phyloP scores from a whole-genome alignment of 2,797 vertebrate species.

The Pygocentrus nattereri region DNA sequence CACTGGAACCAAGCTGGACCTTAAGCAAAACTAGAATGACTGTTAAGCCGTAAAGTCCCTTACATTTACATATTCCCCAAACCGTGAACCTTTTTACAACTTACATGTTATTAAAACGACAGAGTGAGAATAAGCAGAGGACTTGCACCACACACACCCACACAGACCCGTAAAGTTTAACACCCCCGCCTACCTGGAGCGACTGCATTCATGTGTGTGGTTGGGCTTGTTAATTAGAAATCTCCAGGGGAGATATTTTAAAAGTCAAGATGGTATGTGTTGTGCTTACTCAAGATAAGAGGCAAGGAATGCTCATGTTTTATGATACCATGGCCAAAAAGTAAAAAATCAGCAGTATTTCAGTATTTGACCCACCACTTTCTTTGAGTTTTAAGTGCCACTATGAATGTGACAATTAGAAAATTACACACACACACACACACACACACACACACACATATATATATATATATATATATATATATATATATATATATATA shows the following conservation, averaged over 20 bases:
- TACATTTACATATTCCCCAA: slow-evolving; percentile 21
- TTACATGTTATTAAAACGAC: slow-evolving; percentile 79
- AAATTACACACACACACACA: too few relatives aligned
- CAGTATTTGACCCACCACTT: too few relatives aligned
- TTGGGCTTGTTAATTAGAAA: slow-evolving; percentile 73
- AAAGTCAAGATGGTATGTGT: background rate
- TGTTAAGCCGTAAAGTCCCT: slow-evolving; percentile 28
- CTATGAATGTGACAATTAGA: too few relatives aligned
- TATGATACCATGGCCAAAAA: background rate
- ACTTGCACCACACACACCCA: slow-evolving; percentile 58
- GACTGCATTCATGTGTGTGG: slow-evolving; percentile 46
- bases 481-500: too few relatives aligned
- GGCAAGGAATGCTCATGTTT: background rate
- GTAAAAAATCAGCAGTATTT: too few relatives aligned
- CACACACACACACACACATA: too few relatives aligned
- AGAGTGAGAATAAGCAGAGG: slow-evolving; percentile 79
- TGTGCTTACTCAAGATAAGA: background rate
- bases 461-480: too few relatives aligned
- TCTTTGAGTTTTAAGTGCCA: too few relatives aligned
- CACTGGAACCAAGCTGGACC: slow-evolving; percentile 20
- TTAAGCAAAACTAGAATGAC: slow-evolving; percentile 33
- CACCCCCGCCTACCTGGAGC: slow-evolving; percentile 59
- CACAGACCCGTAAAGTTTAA: slow-evolving; percentile 74
- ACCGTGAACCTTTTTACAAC: slow-evolving; percentile 50
- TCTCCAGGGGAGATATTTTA: slow-evolving; percentile 53